Base-by-base conservation (phyloP, 2,888 invertebrate genomes). In the Spisula subtruncata region DNA sequence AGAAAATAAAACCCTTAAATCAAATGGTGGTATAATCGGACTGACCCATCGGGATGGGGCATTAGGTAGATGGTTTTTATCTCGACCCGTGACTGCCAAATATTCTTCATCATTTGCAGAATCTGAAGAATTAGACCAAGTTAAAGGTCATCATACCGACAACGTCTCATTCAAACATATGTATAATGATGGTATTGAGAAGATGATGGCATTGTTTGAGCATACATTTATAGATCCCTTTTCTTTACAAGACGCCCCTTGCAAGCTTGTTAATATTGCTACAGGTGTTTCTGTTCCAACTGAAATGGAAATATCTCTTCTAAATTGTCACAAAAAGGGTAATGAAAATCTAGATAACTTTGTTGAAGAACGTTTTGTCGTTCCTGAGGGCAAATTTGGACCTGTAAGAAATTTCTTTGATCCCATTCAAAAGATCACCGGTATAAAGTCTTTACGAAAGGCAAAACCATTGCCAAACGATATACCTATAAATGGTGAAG, bases 91-190 rank as follows among this genome's bases (percentile, higher is more conserved):
- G 14, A 83, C 83, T n/a, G 60, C 83, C 20, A 66, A 41, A 18
- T 66, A 1, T 18, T 20, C 20, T 20, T 20, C 14, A 5, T 25
- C 60, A 20, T 20, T 54, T 32, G 14, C 71, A 1, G 71, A 71
- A 32, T 29, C 18, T 71, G 41, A 16, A 48, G 54, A n/a, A 60
- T 2, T 35, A 41, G 16, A 82, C 71, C 60, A 14, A 60, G 66
- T 51, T 71, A 66, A 16, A 81, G 35, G 32, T 46, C 81, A 81
- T 60, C 66, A 80, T 86, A 60, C 81, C 46, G n/a, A 81, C 29
- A 86, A 14, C 32, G 56, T 46, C 4, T 32, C 81, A 29, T 86
- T 56, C 25, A 81, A 20, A 8, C 20, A 60, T 5, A 6, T 60
- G 60, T n/a, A 20, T 20, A 25, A 86, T 71, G 29, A 1, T 14